phyloP scores from a whole-genome alignment of 1,140 invertebrate genomes.

The Trichomalopsis sarcophagae region DNA sequence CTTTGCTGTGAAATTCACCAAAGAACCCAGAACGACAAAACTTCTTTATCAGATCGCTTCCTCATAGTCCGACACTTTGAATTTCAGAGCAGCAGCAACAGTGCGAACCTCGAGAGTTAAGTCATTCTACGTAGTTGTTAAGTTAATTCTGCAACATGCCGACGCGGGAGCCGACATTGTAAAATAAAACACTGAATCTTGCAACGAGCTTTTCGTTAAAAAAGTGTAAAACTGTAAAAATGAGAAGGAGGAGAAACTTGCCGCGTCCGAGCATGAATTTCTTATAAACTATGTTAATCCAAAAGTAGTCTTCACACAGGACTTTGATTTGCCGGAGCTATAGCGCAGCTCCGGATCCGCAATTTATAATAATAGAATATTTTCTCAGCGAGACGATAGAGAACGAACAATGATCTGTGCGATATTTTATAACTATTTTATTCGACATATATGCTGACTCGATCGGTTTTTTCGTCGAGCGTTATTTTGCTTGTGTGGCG shows the following conservation, averaged over 20 bases:
- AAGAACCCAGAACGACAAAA: conserved; percentile 38
- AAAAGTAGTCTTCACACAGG: conserved; percentile 31
- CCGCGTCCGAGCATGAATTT: conserved; percentile 8
- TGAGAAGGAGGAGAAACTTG: not conserved
- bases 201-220: not conserved
- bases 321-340: conserved; percentile 32
- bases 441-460: not conserved
- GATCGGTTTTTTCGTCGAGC: conserved; percentile 32
- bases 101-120: conserved; percentile 33
- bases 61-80: conserved; percentile 36
- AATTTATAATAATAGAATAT: conserved; percentile 38
- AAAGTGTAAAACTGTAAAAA: conserved; percentile 23
- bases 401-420: conserved; percentile 31
- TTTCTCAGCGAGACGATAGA: conserved; percentile 35
- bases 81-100: conserved; percentile 45
- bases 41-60: conserved; percentile 42
- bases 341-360: not conserved
- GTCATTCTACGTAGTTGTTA: conserved; percentile 33
- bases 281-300: conserved; percentile 41
- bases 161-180: not conserved
- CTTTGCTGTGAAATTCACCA: conserved; percentile 51
- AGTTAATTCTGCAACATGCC: conserved; percentile 27
- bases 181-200: conserved; percentile 25
- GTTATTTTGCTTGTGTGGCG: conserved; percentile 31
- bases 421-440: conserved; percentile 53